Evolutionary conservation across 2,888 invertebrate genomes (phyloP), one percentile per base, ranked within the genome.

Genomic region (Carabus problematicus): DNA sequence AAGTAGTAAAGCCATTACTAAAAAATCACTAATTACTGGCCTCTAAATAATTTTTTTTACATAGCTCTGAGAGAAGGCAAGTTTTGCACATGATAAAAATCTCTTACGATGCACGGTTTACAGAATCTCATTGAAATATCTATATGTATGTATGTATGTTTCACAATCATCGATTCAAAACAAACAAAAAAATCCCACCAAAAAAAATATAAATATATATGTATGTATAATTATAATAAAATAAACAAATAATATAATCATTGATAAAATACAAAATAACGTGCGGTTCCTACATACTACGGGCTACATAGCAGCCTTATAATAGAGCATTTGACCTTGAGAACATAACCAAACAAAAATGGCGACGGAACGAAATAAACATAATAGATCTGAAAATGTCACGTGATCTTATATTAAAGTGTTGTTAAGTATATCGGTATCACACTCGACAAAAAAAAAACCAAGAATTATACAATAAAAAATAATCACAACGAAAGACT

Each of bases 1-100:
- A 59, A 58, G 40, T 59, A 59, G 19, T 18, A 11, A 58, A 29
- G 29, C 29, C 29, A 29, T 29, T 29, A 29, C 29, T 29, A 29
- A 29, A 29, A 29, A 29, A 29, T 29, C 29, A 29, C 61, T 62
- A 62, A 45, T 47, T 29, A 56, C 29, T 69, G 69, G 56, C 62
- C 62, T 61, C 61, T 8, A 52, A 16, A 18, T 16, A 18, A 62
- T 59, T 9, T 56, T 56, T 69, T 69, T 66, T 69, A 69, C 62
- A 69, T 62, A 69, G 69, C 69, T 69, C 62, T 69, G 43, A 55
- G 45, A 69, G 61, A 69, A 69, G 69, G 69, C 69, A 69, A 69
- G 69, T 69, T 56, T 69, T 69, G 62, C 62, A 62, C 69, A 55
- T 56, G 29, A 18, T 54, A 54, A 16, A 54, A 12, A 45, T 45